phyloP scores from a whole-genome alignment of 2,797 vertebrate species.

The Micromesistius poutassou region DNA sequence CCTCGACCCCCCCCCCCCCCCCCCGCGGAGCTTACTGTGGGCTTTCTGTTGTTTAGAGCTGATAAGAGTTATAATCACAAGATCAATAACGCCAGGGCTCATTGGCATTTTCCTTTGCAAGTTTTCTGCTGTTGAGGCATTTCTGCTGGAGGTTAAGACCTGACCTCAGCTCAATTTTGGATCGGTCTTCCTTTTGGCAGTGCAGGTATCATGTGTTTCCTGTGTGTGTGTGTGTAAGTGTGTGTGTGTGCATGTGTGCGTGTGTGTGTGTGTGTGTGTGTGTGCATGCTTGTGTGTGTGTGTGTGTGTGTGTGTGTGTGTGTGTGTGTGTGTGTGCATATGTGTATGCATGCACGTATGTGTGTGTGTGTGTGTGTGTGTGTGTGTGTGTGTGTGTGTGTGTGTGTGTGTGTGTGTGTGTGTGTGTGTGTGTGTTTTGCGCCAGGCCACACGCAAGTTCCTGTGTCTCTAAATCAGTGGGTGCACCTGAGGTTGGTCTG shows the following conservation, averaged over 20 bases:
- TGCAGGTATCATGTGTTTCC: background rate
- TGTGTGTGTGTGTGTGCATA: conserved; percentile 2
- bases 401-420: conserved; percentile 7
- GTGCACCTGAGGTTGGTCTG: conserved; percentile 32
- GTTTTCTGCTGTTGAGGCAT: conserved; percentile 52
- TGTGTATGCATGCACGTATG: conserved; percentile 16
- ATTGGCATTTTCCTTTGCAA: conserved; percentile 48
- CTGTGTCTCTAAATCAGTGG: conserved; percentile 45
- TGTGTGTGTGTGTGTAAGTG: conserved; percentile 17
- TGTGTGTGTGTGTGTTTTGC: background rate
- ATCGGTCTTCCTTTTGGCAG: conserved; percentile 55
- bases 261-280: conserved; percentile 15
- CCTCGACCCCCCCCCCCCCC: conserved; percentile 24
- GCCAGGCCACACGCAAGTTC: conserved; percentile 29
- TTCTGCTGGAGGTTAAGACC: conserved; percentile 55
- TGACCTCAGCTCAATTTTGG: conserved; percentile 61
- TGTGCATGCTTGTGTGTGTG: too few relatives aligned
- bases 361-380: conserved; percentile 14
- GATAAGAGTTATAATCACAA: conserved; percentile 62
- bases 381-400: conserved; percentile 14
- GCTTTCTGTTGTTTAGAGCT: conserved; percentile 43
- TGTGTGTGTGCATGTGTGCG: conserved; percentile 11
- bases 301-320: too few relatives aligned
- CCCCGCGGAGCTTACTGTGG: conserved; percentile 29
- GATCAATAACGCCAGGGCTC: conserved; percentile 58